phyloP scores from a whole-genome alignment of 2,888 invertebrate genomes.

The Cheilosia variabilis region DNA sequence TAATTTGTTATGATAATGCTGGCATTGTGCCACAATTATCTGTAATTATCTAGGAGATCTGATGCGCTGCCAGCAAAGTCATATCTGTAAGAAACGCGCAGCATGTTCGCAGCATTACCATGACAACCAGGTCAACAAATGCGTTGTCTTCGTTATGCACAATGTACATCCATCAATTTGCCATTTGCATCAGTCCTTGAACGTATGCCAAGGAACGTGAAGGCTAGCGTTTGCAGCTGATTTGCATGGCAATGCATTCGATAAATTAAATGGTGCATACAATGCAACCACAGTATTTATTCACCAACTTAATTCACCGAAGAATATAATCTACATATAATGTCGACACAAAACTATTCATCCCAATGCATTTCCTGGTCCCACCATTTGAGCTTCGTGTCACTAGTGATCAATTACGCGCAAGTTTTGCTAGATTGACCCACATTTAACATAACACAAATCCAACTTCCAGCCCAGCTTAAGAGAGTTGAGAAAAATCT shows the following conservation, averaged over 20 bases:
- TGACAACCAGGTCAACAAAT: neutral
- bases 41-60: too few relatives aligned
- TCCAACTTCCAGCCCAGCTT: neutral
- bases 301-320: neutral
- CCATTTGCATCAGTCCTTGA: conserved; percentile 17
- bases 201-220: conserved; percentile 31
- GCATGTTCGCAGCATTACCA: too few relatives aligned
- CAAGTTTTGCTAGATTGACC: conserved; percentile 40
- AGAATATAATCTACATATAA: too few relatives aligned
- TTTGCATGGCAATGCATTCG: conserved; percentile 32
- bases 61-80: too few relatives aligned
- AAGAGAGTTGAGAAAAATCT: conserved; percentile 30
- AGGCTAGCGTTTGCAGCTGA: conserved; percentile 21
- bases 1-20: too few relatives aligned
- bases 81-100: too few relatives aligned
- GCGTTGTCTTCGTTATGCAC: neutral
- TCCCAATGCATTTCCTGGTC: too few relatives aligned
- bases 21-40: too few relatives aligned
- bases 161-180: neutral
- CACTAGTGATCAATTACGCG: neutral
- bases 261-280: neutral
- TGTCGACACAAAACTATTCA: too few relatives aligned
- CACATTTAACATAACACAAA: conserved; percentile 4
- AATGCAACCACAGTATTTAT: neutral
- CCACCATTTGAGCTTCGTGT: neutral